Percentiles rank a stretch among this genome's conserved stretches.
Conservation (phyloP, 2,113 vertebrate species). For the Synodontis membranacea region DNA sequence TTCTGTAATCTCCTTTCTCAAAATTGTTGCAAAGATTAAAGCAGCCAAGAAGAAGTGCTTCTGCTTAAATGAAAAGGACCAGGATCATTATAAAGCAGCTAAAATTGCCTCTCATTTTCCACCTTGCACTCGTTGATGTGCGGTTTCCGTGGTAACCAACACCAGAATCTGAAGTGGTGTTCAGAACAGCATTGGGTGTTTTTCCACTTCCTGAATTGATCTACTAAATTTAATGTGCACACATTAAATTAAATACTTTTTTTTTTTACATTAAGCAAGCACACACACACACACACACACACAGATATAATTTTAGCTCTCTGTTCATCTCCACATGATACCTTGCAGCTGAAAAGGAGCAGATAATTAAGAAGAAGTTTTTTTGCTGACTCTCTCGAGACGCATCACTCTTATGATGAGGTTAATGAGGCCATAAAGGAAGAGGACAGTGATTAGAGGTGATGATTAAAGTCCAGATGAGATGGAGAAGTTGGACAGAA, state of each 20-base stretch:
- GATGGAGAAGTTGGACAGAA: neutral
- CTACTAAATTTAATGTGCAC: neutral
- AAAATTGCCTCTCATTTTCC: neutral
- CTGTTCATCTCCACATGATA: neutral
- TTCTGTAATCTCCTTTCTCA: neutral
- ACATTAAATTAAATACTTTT: no score
- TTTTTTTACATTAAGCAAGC: no score
- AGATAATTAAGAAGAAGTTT: neutral
- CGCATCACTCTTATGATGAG: neutral
- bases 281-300: no score
- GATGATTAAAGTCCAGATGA: neutral
- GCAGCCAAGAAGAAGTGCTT: neutral
- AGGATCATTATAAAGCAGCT: neutral
- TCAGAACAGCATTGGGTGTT: neutral
- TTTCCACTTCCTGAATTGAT: neutral
- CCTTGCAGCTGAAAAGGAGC: neutral
- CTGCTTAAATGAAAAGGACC: constrained; percentile 1
- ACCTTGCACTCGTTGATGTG: neutral
- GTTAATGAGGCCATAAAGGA: neutral
- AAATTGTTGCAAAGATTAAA: neutral
- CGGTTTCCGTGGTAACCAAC: neutral
- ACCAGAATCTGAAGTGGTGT: neutral
- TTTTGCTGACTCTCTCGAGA: neutral
- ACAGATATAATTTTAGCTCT: neutral
- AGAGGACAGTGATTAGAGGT: neutral